Evolutionary conservation across 1,140 invertebrate genomes (phyloP), one percentile per base, ranked within the genome.

Genomic region (Heliconius congener): DNA sequence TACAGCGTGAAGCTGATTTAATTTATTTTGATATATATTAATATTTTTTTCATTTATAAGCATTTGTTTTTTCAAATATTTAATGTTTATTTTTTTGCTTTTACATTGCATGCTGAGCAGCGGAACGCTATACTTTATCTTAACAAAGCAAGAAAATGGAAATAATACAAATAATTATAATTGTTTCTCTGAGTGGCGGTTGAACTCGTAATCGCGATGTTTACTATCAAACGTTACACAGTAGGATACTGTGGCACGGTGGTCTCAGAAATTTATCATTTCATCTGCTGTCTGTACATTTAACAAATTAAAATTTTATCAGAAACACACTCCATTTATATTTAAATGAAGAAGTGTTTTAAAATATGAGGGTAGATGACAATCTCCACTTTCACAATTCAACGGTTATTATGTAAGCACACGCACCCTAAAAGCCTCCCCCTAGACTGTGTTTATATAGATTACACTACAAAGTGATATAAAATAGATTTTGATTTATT

Each of bases 361-460:
- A 66, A 66, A 66, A 66, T 66, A 6, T 66, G 60, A 66, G 60
- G 60, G 60, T 66, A 30, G 60, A 66, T 66, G 13, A 66, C 27
- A 66, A 66, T 66, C 60, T 66, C 27, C 27, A 30, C 9, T 66
- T 66, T 66, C 60, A 66, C 60, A 66, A 66, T 16, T 66, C 60
- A 30, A 16, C 60, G 13, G 27, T 66, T 66, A 27, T 66, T 66
- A 66, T 66, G 60, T 66, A 30, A 27, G 23, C 27, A 66, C 60
- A 66, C 60, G 27, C 27, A 66, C 60, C 60, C 60, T 66, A 30
- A 30, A 66, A 66, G 23, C 23, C 60, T 66, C 27, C 27, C 27
- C 60, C 27, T 66, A 66, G 60, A 27, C 60, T 66, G 60, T 30
- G 60, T 30, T 11, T 66, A 19, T 52, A 66, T 66, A 66, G 23